These are phyloP conservation scores for Coregonus ussuriensis DNA, from an alignment of 2,797 vertebrate species.

Conservation along the genomic window DNA sequence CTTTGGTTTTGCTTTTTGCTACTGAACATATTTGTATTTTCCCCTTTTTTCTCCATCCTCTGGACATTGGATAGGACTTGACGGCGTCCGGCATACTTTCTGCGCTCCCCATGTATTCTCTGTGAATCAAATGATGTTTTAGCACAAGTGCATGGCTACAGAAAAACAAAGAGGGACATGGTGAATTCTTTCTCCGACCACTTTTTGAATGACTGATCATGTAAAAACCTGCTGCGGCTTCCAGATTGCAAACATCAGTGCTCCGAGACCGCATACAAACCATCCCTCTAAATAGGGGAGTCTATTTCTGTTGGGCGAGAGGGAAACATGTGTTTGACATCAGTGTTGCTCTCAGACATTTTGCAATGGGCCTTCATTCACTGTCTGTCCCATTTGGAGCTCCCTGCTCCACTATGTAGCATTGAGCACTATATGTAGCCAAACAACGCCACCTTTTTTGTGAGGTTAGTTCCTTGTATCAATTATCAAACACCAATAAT, in stretches of 20 bases:
- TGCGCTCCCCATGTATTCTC: conserved; percentile 68
- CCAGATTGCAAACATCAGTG: conserved; percentile 85
- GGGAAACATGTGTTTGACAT: conserved; percentile 83
- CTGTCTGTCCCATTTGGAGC: conserved; percentile 54
- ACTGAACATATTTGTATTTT: conserved; percentile 74
- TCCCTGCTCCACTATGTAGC: neutral
- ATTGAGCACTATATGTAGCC: neutral
- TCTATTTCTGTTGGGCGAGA: conserved; percentile 79
- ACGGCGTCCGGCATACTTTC: conserved; percentile 67
- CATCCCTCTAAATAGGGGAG: conserved; percentile 79
- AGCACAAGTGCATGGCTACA: conserved; percentile 84
- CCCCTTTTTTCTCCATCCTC: conserved; percentile 51
- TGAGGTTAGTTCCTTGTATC: neutral
- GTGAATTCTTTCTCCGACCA: conserved; percentile 81
- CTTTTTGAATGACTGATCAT: conserved; percentile 85
- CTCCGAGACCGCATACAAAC: conserved; percentile 79
- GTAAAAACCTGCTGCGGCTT: conserved; percentile 82
- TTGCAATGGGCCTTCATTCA: conserved; percentile 51
- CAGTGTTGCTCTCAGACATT: conserved; percentile 67
- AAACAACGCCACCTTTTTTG: neutral
- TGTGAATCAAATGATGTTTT: conserved; percentile 74
- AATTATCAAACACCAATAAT: neutral
- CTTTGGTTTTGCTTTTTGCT: conserved; percentile 68
- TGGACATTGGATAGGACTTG: conserved; percentile 72
- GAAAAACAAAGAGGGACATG: conserved; percentile 78